A percentile compares a stretch with the other conserved stretches of the same genome.
These are phyloP conservation scores for Pyrocephalus nanus DNA, from an alignment of 2,797 vertebrate species.

Conservation along the genomic window DNA sequence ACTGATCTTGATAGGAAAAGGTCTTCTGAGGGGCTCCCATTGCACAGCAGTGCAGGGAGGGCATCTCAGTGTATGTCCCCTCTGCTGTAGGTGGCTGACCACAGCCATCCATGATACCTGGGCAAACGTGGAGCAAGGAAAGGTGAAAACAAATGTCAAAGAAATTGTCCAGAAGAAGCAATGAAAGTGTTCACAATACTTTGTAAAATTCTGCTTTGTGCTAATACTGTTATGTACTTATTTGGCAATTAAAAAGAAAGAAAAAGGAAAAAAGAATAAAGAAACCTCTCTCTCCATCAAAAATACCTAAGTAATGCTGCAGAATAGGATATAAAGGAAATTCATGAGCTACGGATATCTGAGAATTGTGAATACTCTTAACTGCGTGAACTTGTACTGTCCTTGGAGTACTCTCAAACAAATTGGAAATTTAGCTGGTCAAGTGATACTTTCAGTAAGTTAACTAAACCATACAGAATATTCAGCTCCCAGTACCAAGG, in stretches of 20 bases:
- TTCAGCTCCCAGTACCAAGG: neutral
- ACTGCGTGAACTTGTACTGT: neutral
- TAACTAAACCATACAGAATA: neutral
- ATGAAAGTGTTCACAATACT: neutral
- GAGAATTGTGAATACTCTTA: neutral
- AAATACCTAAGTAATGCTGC: neutral
- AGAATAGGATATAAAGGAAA: neutral
- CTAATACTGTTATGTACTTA: neutral
- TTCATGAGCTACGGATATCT: neutral
- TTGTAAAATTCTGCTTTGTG: neutral
- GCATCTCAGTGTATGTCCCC: neutral
- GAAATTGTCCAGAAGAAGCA: neutral
- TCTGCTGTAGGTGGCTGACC: neutral
- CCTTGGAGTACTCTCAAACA: neutral
- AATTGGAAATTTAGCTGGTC: neutral
- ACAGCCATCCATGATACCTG: neutral
- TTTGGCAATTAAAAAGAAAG: neutral
- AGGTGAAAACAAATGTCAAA: neutral
- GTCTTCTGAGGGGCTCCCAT: neutral
- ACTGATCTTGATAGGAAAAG: neutral
- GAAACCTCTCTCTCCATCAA: accelerated
- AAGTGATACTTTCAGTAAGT: neutral
- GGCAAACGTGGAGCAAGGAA: neutral
- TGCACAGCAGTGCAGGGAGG: neutral
- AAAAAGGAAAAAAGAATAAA: neutral